Evolutionary conservation across 2,113 vertebrate species (phyloP).

Genomic region (Acinonyx jubatus): DNA sequence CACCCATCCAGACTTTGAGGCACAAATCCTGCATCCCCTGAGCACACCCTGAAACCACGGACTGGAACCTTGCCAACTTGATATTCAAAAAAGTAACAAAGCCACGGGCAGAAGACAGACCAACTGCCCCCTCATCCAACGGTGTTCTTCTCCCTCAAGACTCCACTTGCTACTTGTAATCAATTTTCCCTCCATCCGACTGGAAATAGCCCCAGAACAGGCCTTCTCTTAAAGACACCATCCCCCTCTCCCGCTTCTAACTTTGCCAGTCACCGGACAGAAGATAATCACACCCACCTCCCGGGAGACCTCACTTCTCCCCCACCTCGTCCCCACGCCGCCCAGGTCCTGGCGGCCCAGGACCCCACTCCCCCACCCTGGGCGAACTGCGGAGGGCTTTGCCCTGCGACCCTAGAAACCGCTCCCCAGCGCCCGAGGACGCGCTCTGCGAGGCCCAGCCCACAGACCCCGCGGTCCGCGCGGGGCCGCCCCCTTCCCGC

Average conservation of each 20-base stretch:
- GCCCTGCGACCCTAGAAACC: background rate
- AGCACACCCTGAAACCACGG: background rate
- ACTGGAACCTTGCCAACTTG: background rate
- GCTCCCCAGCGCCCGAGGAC: slow-evolving; percentile 30
- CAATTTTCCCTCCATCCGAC: slow-evolving; percentile 36
- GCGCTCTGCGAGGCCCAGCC: background rate
- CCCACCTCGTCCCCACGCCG: background rate
- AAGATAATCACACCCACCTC: slow-evolving; percentile 21
- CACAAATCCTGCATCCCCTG: background rate
- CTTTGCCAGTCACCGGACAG: slow-evolving; percentile 53
- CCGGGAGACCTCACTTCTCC: background rate
- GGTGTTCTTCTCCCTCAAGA: background rate
- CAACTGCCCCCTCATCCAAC: background rate
- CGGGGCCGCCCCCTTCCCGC: background rate
- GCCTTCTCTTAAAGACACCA: background rate
- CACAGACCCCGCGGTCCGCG: background rate
- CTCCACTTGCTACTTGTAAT: slow-evolving; percentile 62
- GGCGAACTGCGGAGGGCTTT: background rate
- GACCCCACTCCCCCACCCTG: background rate
- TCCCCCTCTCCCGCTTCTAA: slow-evolving; percentile 48
- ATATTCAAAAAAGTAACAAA: slow-evolving; percentile 42
- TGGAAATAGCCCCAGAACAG: background rate
- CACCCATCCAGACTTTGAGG: background rate
- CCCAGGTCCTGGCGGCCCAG: background rate
- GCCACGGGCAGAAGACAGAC: background rate